These are phyloP conservation scores for Ametastegia equiseti DNA, from an alignment of 2,888 invertebrate species.

Conservation along the genomic window DNA sequence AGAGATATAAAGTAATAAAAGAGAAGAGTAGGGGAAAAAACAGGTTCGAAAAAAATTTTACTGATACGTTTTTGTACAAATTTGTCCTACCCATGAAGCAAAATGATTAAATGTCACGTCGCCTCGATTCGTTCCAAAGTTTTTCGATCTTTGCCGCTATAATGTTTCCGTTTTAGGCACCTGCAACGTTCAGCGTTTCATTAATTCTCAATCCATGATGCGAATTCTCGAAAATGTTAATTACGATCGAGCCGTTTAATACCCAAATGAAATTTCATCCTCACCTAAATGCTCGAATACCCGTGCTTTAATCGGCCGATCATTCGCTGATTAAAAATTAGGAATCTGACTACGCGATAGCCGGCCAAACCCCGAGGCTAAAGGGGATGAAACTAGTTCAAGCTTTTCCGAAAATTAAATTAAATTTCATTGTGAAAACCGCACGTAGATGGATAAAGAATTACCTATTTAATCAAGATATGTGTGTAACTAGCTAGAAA, in stretches of 20 bases:
- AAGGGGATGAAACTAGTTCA: not conserved
- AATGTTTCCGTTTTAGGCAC: no score
- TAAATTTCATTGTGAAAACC: no score
- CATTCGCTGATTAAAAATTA: not conserved
- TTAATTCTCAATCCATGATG: not conserved
- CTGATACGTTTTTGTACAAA: not conserved
- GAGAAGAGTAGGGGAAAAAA: no score
- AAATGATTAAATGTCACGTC: conserved; percentile 2
- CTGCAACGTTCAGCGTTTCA: no score
- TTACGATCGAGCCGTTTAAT: not conserved
- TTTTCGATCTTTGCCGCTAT: not conserved
- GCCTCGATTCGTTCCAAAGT: not conserved
- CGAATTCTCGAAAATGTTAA: not conserved
- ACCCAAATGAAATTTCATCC: not conserved
- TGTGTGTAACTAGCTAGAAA: no score
- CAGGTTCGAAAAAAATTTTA: not conserved
- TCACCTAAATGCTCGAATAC: not conserved
- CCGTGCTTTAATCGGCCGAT: not conserved
- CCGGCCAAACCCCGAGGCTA: no score
- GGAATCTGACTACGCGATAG: no score
- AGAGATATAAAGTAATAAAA: not conserved
- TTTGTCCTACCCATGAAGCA: not conserved
- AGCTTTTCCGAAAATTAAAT: not conserved
- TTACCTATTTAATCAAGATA: no score
- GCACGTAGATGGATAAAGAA: no score